Percentiles rank a stretch among this genome's conserved stretches.
Conservation (phyloP, 2,797 vertebrate genomes). For the Coreius guichenoti region DNA sequence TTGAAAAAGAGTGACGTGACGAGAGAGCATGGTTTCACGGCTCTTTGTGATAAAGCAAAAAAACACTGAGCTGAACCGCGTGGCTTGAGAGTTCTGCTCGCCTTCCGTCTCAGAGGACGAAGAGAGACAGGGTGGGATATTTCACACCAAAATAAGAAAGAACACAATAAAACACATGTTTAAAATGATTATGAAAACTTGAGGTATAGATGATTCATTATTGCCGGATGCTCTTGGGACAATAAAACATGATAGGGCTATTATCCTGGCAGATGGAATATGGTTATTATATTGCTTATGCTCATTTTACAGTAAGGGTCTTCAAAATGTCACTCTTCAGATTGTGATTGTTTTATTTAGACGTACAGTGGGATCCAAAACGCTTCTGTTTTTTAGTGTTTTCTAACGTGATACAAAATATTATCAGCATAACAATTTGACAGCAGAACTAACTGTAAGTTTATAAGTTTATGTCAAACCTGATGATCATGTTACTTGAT, state of each 20-base stretch:
- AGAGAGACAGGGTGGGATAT: constrained; percentile 18
- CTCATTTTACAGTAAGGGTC: constrained; percentile 15
- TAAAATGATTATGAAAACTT: neutral
- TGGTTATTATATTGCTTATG: constrained; percentile 25
- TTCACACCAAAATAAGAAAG: constrained; percentile 18
- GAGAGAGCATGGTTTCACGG: constrained; percentile 53
- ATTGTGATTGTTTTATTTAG: constrained; percentile 6
- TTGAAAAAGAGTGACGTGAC: constrained; percentile 56
- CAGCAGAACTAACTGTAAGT: neutral
- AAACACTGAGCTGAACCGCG: constrained; percentile 11
- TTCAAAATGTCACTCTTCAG: neutral
- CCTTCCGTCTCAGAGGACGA: neutral
- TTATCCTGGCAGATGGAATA: constrained; percentile 48
- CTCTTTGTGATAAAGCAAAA: constrained; percentile 44
- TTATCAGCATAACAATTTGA: neutral
- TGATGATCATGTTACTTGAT: neutral
- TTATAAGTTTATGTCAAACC: neutral
- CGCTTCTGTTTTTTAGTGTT: neutral
- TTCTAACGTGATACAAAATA: neutral
- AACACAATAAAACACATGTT: neutral
- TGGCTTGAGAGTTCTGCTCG: neutral
- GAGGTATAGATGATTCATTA: constrained; percentile 27
- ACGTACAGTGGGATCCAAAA: neutral
- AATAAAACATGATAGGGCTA: constrained; percentile 35
- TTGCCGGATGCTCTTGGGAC: constrained; percentile 21